phyloP scores from a whole-genome alignment of 2,888 invertebrate genomes.

The Gryllus longicercus region DNA sequence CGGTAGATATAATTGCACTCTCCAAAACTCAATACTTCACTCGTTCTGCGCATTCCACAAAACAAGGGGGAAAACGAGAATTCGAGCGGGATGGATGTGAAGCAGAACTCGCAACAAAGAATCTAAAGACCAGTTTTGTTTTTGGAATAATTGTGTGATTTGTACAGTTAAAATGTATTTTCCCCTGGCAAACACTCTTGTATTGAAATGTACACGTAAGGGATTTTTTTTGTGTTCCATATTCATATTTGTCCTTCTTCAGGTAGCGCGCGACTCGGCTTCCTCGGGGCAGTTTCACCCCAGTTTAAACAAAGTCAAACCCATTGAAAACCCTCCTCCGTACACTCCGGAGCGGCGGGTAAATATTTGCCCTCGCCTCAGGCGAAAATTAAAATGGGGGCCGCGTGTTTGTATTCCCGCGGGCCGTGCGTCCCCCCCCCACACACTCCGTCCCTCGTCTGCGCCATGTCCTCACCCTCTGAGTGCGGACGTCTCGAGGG shows the following conservation, averaged over 20 bases:
- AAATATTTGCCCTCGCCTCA: slow-evolving; percentile 17
- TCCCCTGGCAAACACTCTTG: neutral
- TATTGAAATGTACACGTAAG: neutral
- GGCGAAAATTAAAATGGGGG: slow-evolving; percentile 17
- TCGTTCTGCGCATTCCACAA: too few species aligned
- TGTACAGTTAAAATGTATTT: neutral
- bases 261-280: neutral
- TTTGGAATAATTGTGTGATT: too few species aligned
- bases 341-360: neutral
- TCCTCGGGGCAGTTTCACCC: neutral
- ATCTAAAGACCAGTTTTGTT: too few species aligned
- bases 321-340: neutral
- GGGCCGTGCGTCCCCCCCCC: neutral
- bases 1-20: too few species aligned
- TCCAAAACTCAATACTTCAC: too few species aligned
- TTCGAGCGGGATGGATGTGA: too few species aligned
- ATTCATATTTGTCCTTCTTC: neutral
- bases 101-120: too few species aligned
- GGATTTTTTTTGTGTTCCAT: neutral
- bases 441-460: neutral
- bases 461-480: too few species aligned
- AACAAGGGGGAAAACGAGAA: too few species aligned
- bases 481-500: too few species aligned
- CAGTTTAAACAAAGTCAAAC: neutral
- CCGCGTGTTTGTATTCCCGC: neutral